Evolutionary conservation across 2,113 vertebrate species (phyloP), one percentile per base, ranked within the genome.

Genomic region (Forbesichthys papilliferus): DNA sequence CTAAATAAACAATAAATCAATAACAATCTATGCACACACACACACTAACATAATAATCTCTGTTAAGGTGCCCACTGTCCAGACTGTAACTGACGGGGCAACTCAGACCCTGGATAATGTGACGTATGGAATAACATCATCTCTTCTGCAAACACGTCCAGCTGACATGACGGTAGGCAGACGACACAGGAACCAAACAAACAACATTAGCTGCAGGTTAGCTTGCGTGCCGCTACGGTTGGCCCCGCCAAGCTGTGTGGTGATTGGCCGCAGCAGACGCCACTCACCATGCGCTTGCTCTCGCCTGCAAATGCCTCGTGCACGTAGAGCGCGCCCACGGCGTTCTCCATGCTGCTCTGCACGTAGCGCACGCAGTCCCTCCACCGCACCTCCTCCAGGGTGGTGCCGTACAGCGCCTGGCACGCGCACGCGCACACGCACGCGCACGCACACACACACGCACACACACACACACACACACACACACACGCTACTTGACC

Each of bases 291-390:
- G 67, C 84, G 91, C 90, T 99, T 99, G 88, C 97, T 97, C 74
- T 96, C 94, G 77, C 93, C 92, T 56, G 96, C 91, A 82, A 99
- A 99, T 51, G 95, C 92, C 86, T 96, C 92, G 46, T 79, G 89
- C 61, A 99, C 95, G 5, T 99, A 99, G 77, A 99, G 92, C 0
- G 96, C 95, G 62, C 98, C 98, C 6, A 98, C 95, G 0, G 96
- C 96, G 0, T 94, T 97, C 87, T 98, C 96, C 98, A 99, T 96
- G 89, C 95, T 96, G 89, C 86, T 95, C 91, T 98, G 97, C 76
- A 98, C 95, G 0, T 98, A 97, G 3, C 96, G 93, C 27, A 98
- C 95, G 0, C 98, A 99, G 69, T 98, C 96, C 13, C 95, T 90
- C 98, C 98, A 99, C 73, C 95, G 95, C 0, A 93, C 95, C 57